Conservation (phyloP, 2,797 vertebrate genomes). For the Typhlichthys subterraneus region DNA sequence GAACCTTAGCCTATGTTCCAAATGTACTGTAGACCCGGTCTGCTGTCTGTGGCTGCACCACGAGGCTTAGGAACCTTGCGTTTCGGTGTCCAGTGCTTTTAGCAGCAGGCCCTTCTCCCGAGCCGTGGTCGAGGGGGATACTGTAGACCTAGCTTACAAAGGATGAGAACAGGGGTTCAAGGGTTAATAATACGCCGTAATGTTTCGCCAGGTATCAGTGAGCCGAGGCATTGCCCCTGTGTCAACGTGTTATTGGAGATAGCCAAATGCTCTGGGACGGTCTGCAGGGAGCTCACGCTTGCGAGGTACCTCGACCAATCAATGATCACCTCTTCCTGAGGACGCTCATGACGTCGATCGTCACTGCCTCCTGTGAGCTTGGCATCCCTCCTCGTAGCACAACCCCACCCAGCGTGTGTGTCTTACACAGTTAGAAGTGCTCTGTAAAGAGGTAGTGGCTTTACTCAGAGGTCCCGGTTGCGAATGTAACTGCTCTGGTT, state of each 20-base stretch:
- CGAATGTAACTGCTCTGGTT: not conserved
- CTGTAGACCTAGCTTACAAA: conserved; percentile 22
- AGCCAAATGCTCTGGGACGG: no score
- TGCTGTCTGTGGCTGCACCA: conserved; percentile 34
- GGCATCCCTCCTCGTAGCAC: no score
- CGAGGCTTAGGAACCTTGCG: conserved; percentile 22
- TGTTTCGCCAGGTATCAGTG: conserved; percentile 19
- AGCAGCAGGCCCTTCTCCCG: conserved; percentile 21
- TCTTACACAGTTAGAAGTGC: no score
- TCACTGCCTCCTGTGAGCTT: no score
- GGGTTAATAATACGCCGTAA: conserved; percentile 24
- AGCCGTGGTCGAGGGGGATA: conserved; percentile 13
- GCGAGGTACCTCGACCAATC: no score
- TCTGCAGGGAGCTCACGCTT: no score
- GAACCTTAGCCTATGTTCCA: conserved; percentile 11
- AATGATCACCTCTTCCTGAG: no score
- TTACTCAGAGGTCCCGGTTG: no score
- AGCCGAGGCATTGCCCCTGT: conserved; percentile 14
- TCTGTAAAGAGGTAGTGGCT: no score
- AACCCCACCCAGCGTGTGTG: no score
- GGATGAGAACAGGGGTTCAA: conserved; percentile 18
- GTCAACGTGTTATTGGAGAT: conserved; percentile 13
- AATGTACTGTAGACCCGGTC: conserved; percentile 27
- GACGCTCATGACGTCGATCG: no score
- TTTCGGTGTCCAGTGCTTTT: conserved; percentile 21